Evolutionary conservation across 1,140 invertebrate genomes (phyloP), one percentile per base, ranked within the genome.

Genomic region (Drosophila novamexicana): DNA sequence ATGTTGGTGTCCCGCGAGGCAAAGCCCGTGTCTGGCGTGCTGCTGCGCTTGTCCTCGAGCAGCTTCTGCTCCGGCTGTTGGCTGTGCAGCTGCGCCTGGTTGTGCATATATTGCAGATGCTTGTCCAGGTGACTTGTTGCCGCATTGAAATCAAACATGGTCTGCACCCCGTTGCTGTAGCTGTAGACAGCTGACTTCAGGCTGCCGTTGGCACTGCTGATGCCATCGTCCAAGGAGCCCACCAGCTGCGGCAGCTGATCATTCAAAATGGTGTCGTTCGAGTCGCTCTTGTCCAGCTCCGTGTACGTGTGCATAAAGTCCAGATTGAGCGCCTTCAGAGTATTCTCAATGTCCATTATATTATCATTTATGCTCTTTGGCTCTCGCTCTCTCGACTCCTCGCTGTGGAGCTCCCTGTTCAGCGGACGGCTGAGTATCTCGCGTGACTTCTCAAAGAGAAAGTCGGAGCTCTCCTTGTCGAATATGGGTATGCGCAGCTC

Each of bases 391-490:
- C 49, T 37, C 2, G 59, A 1, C 18, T 75, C 62, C 56, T 79
- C 78, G 7, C 7, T 36, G 42, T 63, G 57, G 0, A 75, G 69
- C 6, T 83, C 84, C n/a, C 75, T 59, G 47, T 89, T 90, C 36
- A 93, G 93, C 0, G 95, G 95, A 49, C 95, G 94, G 0, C 94
- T 94, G 0, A 96, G 90, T 1, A 96, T 90, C 91, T 96, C 95
- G 1, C 95, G 93, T 0, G 95, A 96, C 75, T 95, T 95, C 5
- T 95, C 95, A 70, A 96, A 96, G 81, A 95, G 95, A 77, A 96
- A 96, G 86, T 96, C 95, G 0, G 95, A 95, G 6, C 95, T 95
- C 6, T 95, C 95, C 91, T 95, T 95, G 85, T 96, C 95, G 94
- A 95, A 96, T 1, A 96, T 86, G 3, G 95, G 95, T 29, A 96